Conservation (phyloP, 2,888 invertebrate genomes). For the Andrena praecox region DNA sequence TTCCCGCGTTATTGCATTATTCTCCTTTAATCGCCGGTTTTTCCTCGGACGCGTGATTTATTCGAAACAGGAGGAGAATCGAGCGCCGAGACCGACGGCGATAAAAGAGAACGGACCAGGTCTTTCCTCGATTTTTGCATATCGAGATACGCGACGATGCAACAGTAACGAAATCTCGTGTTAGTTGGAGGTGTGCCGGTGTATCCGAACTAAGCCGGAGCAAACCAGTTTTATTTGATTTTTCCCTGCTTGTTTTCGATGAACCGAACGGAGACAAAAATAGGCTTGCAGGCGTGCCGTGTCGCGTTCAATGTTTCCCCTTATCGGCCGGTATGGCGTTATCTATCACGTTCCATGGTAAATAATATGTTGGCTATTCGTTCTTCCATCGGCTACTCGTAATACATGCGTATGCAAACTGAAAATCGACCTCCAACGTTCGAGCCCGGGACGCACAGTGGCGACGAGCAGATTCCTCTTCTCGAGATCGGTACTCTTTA, state of each 20-base stretch:
- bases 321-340: conserved; percentile 45
- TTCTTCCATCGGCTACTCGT: not conserved
- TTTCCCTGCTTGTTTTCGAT: conserved; percentile 60
- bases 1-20: not conserved
- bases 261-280: conserved; percentile 49
- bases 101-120: not conserved
- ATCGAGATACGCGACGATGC: conserved; percentile 10
- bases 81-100: not conserved
- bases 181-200: conserved; percentile 38
- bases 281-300: conserved; percentile 1
- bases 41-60: not conserved
- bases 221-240: conserved; percentile 67
- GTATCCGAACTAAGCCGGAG: conserved; percentile 47
- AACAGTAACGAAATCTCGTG: conserved; percentile 34
- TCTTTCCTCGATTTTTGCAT: conserved; percentile 27
- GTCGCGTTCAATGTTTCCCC: conserved; percentile 3
- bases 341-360: conserved; percentile 38
- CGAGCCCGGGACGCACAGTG: not conserved
- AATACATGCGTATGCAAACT: not conserved
- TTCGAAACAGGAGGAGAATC: not conserved
- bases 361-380: conserved; percentile 21
- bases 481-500: not conserved
- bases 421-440: not conserved
- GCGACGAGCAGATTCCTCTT: not conserved
- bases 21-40: not conserved